phyloP scores from a whole-genome alignment of 2,113 vertebrate genomes.

The Myotis yumanensis region DNA sequence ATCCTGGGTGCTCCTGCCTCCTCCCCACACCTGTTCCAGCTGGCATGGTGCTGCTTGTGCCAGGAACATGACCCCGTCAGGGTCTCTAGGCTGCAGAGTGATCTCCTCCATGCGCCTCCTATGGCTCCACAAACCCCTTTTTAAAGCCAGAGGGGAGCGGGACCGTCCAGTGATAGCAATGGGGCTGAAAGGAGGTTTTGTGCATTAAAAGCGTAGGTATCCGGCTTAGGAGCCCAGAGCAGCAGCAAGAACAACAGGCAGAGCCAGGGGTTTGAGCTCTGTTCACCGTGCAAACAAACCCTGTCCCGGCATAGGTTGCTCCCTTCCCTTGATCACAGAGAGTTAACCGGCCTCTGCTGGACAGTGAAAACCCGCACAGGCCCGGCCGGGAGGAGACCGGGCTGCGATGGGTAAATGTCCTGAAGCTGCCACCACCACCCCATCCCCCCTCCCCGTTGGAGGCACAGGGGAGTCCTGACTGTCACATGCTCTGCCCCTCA shows the following conservation, averaged over 20 bases:
- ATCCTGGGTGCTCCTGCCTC: too few species aligned
- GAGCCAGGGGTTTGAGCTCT: not conserved
- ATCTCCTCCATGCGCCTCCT: not conserved
- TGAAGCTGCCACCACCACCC: fast-evolving
- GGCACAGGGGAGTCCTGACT: fast-evolving
- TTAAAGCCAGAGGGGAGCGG: not conserved
- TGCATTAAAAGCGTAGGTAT: not conserved
- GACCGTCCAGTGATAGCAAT: not conserved
- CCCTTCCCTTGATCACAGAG: not conserved
- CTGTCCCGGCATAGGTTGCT: not conserved
- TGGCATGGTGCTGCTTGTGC: not conserved
- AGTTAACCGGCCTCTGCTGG: not conserved
- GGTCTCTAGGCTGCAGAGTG: fast-evolving
- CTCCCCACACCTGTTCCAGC: fast-evolving
- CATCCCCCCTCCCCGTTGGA: not conserved
- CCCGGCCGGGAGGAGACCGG: not conserved
- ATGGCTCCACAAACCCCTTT: not conserved
- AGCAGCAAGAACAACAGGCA: not conserved
- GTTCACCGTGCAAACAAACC: not conserved
- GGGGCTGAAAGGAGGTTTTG: not conserved
- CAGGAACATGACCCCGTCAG: fast-evolving
- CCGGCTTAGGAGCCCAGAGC: not conserved
- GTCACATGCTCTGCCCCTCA: not conserved
- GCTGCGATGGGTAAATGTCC: not conserved
- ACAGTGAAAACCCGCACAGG: not conserved